These are phyloP conservation scores for Helicolenus hilgendorfi DNA, from an alignment of 2,797 vertebrate species.

Conservation along the genomic window DNA sequence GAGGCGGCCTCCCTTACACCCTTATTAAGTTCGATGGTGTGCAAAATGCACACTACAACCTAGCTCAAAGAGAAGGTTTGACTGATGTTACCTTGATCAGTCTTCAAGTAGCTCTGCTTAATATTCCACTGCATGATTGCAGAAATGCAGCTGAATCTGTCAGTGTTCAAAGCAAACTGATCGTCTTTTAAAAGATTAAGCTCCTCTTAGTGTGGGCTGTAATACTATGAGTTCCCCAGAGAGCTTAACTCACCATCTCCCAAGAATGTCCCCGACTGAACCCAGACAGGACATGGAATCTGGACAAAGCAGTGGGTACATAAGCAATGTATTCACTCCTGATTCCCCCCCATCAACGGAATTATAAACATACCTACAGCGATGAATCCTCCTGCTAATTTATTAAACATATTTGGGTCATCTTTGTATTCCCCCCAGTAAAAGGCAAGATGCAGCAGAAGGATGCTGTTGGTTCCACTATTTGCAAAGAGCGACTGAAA, in stretches of 20 bases:
- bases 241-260: constrained; percentile 25
- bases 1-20: background rate
- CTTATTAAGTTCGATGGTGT: background rate
- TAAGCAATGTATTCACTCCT: constrained; percentile 21
- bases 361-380: constrained; percentile 12
- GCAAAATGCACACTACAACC: background rate
- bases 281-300: constrained; percentile 5
- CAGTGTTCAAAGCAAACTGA: constrained; percentile 48
- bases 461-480: background rate
- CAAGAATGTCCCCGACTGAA: background rate
- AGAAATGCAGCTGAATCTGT: constrained; percentile 23
- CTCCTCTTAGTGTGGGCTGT: constrained; percentile 31
- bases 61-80: background rate
- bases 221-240: constrained; percentile 30
- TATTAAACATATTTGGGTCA: constrained; percentile 18
- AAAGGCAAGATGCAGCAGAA: constrained; percentile 8
- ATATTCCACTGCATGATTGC: constrained; percentile 18
- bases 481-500: background rate
- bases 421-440: background rate
- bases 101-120: constrained; percentile 3
- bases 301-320: constrained; percentile 4
- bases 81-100: constrained; percentile 8
- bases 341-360: background rate
- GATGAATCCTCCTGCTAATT: constrained; percentile 11
- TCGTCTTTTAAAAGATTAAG: constrained; percentile 45